A percentile compares a stretch with the other conserved stretches of the same genome.
These are phyloP conservation scores for Platyrinchus mystaceus DNA, from an alignment of 2,797 vertebrate genomes.

Conservation along the genomic window DNA sequence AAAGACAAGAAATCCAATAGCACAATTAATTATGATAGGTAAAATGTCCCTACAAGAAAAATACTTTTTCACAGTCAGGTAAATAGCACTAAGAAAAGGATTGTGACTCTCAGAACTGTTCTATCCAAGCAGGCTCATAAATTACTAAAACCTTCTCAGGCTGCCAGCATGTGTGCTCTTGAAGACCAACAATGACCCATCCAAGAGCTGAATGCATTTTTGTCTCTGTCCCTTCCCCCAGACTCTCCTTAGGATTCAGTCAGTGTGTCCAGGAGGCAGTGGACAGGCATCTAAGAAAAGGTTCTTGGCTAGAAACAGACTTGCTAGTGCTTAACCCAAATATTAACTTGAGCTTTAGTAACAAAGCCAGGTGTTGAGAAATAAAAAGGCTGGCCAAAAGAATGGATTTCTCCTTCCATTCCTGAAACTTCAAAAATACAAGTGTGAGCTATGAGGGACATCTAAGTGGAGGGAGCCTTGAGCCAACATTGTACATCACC, in stretches of 20 bases:
- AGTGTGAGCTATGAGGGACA: background rate
- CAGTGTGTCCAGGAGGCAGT: background rate
- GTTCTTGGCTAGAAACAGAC: background rate
- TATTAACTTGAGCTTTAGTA: background rate
- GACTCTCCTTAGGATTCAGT: background rate
- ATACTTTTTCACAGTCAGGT: background rate
- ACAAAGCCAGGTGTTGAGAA: background rate
- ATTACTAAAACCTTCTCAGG: background rate
- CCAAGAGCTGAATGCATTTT: background rate
- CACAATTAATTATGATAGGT: background rate
- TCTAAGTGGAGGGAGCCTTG: background rate
- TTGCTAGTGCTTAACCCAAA: background rate
- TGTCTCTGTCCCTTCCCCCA: accelerated
- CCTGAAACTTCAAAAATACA: background rate
- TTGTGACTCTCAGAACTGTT: background rate
- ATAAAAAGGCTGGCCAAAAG: background rate
- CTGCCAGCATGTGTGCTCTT: background rate
- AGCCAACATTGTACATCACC: background rate
- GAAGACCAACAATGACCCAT: background rate
- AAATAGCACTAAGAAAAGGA: background rate
- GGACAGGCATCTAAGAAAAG: background rate
- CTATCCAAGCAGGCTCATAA: background rate
- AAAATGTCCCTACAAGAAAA: background rate
- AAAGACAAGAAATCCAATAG: background rate
- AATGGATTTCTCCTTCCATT: background rate